Percentiles rank a stretch among this genome's conserved stretches.
phyloP scores from a whole-genome alignment of 2,888 invertebrate genomes.

The Acronicta leporina region DNA sequence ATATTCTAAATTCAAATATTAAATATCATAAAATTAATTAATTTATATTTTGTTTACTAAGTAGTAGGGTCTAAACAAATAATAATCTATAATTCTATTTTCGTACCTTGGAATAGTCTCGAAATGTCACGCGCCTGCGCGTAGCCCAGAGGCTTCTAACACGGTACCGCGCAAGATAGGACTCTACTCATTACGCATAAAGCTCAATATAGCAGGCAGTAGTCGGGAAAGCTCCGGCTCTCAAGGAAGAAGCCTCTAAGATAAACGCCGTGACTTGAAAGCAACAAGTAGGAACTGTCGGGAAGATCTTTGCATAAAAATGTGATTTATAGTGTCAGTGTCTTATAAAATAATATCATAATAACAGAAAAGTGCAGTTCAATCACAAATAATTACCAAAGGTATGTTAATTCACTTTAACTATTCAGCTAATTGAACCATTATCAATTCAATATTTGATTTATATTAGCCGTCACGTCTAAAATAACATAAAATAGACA shows the following conservation, averaged over 20 bases:
- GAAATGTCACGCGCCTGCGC: slow-evolving; percentile 40
- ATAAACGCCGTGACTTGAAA: slow-evolving; percentile 7
- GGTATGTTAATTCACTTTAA: slow-evolving; percentile 37
- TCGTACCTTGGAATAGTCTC: slow-evolving; percentile 15
- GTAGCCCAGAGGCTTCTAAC: slow-evolving; percentile 27
- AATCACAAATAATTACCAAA: slow-evolving; percentile 12
- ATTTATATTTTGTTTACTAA: background rate
- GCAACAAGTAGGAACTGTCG: slow-evolving; percentile 34
- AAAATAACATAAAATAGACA: slow-evolving; percentile 24
- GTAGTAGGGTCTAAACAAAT: background rate
- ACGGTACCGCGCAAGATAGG: background rate
- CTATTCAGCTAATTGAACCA: slow-evolving; percentile 38
- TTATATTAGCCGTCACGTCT: slow-evolving; percentile 40
- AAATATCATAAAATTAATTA: background rate
- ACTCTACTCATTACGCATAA: slow-evolving; percentile 6
- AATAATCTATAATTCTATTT: background rate
- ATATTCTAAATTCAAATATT: background rate
- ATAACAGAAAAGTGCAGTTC: background rate
- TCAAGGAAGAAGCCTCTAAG: slow-evolving; percentile 11
- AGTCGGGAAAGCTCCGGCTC: slow-evolving; percentile 18
- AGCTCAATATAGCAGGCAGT: slow-evolving; percentile 19
- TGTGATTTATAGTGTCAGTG: background rate
- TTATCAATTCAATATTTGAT: slow-evolving; percentile 48
- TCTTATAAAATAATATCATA: slow-evolving; percentile 8
- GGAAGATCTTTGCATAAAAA: slow-evolving; percentile 10